Evolutionary conservation across 2,797 vertebrate species (phyloP), one percentile per base, ranked within the genome.

Genomic region (Phoxinus dragarum): DNA sequence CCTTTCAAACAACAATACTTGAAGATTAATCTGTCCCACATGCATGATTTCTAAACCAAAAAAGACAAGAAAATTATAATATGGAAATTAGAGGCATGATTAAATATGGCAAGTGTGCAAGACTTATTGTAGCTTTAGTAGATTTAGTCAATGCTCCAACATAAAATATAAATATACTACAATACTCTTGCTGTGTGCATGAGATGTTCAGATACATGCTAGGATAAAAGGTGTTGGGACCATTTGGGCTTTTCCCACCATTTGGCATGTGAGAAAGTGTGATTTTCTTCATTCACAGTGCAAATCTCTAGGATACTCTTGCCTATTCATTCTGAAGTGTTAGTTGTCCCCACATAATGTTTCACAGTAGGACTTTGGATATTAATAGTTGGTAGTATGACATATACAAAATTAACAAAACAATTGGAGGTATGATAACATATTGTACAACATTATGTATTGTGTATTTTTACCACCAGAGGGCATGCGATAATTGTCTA

Each of bases 401-500:
- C n/a, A 11, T 66, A 11, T 49, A 10, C n/a, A 61, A 5, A 64
- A 14, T 64, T 64, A 5, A 64, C 59, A 64, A 27, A 61, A 61
- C 59, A 61, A 5, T 6, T 61, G 4, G 10, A 64, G n/a, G 11
- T 31, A 6, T 64, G 59, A 27, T 27, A 27, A 64, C 59, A 14
- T 64, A 2, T 42, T 64, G 38, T 71, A 42, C 68, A 23, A 69
- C 19, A 42, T 74, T 77, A 7, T 40, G 2, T 31, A 21, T 23
- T 81, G 19, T 23, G 27, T 40, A 6, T 68, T 59, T 56, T 34
- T 21, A 56, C 61, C 82, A 84, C 49, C 36, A 84, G 82, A 78
- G 36, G 64, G 82, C 82, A 49, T 34, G 3, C n/a, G 4, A 40
- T 44, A 5, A 47, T 34, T 36, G 1, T 27, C 19, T 12, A 82